Conservation (phyloP, 1,140 invertebrate species). For the Zophobas atratus region DNA sequence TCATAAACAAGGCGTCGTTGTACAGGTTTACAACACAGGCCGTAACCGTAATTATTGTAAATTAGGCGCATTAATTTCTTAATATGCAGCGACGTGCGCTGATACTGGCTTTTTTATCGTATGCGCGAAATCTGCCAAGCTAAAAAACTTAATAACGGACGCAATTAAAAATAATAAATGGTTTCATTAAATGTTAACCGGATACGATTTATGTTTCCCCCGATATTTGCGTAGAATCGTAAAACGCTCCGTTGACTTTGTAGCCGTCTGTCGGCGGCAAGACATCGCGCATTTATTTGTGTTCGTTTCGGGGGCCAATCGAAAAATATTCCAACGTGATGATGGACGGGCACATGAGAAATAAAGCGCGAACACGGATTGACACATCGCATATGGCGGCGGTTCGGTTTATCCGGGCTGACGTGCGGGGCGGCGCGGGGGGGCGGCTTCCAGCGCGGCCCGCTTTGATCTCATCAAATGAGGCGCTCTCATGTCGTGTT, state of each 20-base stretch:
- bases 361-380: conserved; percentile 57
- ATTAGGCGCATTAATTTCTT: conserved; percentile 41
- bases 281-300: conserved; percentile 36
- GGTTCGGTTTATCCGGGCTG: conserved; percentile 58
- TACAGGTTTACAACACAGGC: conserved; percentile 33
- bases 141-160: conserved; percentile 44
- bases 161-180: conserved; percentile 56
- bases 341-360: conserved; percentile 49
- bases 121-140: conserved; percentile 48
- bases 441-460: conserved; percentile 51
- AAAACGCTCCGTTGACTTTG: conserved; percentile 45
- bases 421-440: conserved; percentile 52
- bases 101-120: conserved; percentile 41
- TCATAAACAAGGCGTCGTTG: conserved; percentile 33
- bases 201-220: conserved; percentile 45
- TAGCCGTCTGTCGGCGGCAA: conserved; percentile 26
- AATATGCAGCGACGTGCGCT: conserved; percentile 38
- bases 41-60: conserved; percentile 37
- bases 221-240: conserved; percentile 44
- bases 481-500: conserved; percentile 63
- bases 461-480: conserved; percentile 65
- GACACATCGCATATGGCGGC: conserved; percentile 60
- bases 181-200: conserved; percentile 53
- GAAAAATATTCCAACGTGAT: conserved; percentile 34
- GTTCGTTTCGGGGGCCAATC: conserved; percentile 20